These are phyloP conservation scores for Ariolimax columbianus DNA, from an alignment of 2,888 invertebrate species.

Conservation along the genomic window DNA sequence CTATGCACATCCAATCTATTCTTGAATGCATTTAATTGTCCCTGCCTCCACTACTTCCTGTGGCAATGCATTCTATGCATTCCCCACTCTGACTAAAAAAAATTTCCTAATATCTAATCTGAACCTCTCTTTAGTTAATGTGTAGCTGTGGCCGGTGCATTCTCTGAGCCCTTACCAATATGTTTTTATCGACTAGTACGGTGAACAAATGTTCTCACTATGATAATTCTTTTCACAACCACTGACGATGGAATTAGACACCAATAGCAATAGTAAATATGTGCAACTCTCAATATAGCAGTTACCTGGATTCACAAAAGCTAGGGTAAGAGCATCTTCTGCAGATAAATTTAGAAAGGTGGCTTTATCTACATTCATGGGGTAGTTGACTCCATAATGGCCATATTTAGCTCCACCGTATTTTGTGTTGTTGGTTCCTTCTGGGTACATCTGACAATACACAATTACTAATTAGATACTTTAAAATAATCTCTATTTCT, in stretches of 20 bases:
- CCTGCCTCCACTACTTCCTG: no score
- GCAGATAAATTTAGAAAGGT: slow-evolving; percentile 70
- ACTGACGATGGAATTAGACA: neutral
- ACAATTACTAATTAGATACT: neutral
- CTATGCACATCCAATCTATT: no score
- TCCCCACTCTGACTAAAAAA: no score
- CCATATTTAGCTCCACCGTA: slow-evolving; percentile 67
- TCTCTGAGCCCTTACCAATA: no score
- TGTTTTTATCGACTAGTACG: no score
- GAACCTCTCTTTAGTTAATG: no score
- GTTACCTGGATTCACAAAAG: slow-evolving; percentile 70
- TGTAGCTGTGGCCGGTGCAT: no score
- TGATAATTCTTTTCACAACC: no score
- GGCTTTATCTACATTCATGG: slow-evolving; percentile 64
- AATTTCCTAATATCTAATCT: no score
- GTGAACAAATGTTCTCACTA: no score
- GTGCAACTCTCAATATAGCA: neutral
- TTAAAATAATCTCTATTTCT: neutral
- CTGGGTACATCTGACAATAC: slow-evolving; percentile 63
- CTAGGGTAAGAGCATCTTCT: slow-evolving; percentile 67
- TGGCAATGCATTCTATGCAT: no score
- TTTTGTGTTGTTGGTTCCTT: slow-evolving; percentile 62
- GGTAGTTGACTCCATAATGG: slow-evolving; percentile 76
- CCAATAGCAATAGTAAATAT: neutral
- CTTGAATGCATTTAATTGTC: no score